These are phyloP conservation scores for Pollenia amentaria DNA, from an alignment of 2,888 invertebrate species.

Conservation along the genomic window DNA sequence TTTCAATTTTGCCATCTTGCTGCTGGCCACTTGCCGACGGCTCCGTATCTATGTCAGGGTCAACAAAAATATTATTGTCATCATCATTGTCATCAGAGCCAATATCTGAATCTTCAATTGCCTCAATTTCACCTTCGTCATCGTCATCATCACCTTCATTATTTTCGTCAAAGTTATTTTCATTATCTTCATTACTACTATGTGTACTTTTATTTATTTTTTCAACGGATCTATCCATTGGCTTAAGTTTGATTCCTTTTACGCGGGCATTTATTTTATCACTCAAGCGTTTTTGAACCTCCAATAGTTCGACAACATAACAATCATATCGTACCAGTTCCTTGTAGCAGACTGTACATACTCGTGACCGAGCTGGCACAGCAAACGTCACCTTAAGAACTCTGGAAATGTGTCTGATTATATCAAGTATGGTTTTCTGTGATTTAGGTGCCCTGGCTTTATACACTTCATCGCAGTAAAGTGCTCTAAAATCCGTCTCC, in stretches of 20 bases:
- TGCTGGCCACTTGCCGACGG: slow-evolving; percentile 23
- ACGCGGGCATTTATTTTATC: slow-evolving; percentile 67
- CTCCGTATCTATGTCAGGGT: slow-evolving; percentile 33
- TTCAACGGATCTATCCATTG: neutral
- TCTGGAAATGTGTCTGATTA: slow-evolving; percentile 70
- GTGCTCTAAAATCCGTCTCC: slow-evolving; percentile 50
- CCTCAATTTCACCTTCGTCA: slow-evolving; percentile 39
- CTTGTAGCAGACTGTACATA: slow-evolving; percentile 75
- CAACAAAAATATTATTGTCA: slow-evolving; percentile 46
- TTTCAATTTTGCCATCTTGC: slow-evolving; percentile 19
- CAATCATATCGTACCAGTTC: slow-evolving; percentile 75
- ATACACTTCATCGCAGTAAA: slow-evolving; percentile 69
- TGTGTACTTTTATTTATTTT: slow-evolving; percentile 18
- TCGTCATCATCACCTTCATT: slow-evolving; percentile 50
- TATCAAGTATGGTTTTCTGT: slow-evolving; percentile 70
- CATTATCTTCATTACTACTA: slow-evolving; percentile 11
- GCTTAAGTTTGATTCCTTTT: slow-evolving; percentile 53
- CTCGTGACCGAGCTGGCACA: slow-evolving; percentile 64
- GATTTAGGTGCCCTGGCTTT: slow-evolving; percentile 70
- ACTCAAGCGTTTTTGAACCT: slow-evolving; percentile 73
- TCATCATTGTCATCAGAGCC: slow-evolving; percentile 28
- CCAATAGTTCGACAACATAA: slow-evolving; percentile 74
- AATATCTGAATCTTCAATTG: slow-evolving; percentile 38
- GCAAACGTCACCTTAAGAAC: slow-evolving; percentile 70
- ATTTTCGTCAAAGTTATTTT: slow-evolving; percentile 22